Evolutionary conservation across 2,888 invertebrate species (phyloP).

Genomic region (Stenotaenia linearis): DNA sequence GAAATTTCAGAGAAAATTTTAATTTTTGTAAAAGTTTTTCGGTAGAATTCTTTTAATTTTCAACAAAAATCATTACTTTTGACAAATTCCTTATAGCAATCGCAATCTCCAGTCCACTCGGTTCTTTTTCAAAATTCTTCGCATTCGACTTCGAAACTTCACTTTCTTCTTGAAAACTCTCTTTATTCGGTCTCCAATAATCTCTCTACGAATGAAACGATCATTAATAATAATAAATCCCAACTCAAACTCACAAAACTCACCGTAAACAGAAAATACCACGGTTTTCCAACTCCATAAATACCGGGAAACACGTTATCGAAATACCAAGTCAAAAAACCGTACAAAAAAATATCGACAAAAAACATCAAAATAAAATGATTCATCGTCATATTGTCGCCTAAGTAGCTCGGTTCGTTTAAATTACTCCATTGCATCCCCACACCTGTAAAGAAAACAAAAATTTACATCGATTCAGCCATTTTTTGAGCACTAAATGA

Average conservation of each 20-base stretch:
- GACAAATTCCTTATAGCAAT: constrained; percentile 45
- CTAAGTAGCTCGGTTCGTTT: constrained; percentile 41
- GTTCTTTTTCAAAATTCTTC: constrained; percentile 46
- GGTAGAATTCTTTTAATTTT: too few species aligned
- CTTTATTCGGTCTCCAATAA: not conserved
- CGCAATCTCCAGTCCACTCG: constrained; percentile 44
- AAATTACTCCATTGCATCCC: constrained; percentile 46
- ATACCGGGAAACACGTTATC: constrained; percentile 62
- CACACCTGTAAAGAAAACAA: constrained; percentile 41
- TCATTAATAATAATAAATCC: not conserved
- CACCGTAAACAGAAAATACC: constrained; percentile 60
- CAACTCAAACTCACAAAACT: not conserved
- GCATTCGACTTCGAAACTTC: constrained; percentile 32
- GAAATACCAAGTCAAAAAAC: constrained; percentile 56
- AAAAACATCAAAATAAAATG: constrained; percentile 50
- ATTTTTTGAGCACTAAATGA: too few species aligned
- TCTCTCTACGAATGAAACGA: not conserved
- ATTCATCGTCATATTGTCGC: constrained; percentile 43
- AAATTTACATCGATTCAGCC: too few species aligned
- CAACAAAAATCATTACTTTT: constrained; percentile 39
- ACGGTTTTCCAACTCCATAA: constrained; percentile 61
- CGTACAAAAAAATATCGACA: constrained; percentile 52
- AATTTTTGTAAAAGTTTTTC: too few species aligned
- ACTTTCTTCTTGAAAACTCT: not conserved
- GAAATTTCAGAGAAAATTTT: too few species aligned